phyloP scores from a whole-genome alignment of 2,888 invertebrate genomes.

The Sesia apiformis region DNA sequence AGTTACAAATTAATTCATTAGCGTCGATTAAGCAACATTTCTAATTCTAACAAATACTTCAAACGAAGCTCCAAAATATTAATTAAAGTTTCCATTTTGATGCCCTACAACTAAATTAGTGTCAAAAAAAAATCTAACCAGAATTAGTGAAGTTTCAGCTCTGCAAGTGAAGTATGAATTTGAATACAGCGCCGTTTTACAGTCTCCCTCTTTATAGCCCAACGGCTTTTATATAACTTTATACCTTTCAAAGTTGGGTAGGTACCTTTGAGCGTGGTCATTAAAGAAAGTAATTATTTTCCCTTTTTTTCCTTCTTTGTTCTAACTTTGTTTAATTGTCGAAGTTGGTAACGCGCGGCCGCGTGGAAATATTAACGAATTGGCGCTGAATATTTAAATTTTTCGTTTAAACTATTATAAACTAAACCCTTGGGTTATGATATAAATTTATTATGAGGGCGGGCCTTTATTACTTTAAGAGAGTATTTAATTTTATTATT shows the following conservation, averaged over 20 bases:
- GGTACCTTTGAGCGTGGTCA: slow-evolving; percentile 26
- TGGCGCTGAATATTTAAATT: too few relatives aligned
- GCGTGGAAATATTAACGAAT: too few relatives aligned
- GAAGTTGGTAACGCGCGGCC: slow-evolving; percentile 31
- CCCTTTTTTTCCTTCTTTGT: slow-evolving; percentile 46
- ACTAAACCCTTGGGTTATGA: too few relatives aligned
- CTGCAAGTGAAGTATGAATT: slow-evolving; percentile 2
- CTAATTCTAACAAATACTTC: too few relatives aligned
- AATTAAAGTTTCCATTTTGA: too few relatives aligned
- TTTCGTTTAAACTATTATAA: too few relatives aligned
- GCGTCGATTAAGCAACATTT: too few relatives aligned
- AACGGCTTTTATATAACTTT: slow-evolving; percentile 19
- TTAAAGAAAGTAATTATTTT: slow-evolving; percentile 60
- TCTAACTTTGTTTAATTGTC: slow-evolving; percentile 59
- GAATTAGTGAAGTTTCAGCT: neutral
- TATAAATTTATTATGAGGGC: too few relatives aligned
- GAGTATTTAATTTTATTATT: too few relatives aligned
- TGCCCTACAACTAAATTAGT: neutral
- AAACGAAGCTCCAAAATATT: too few relatives aligned
- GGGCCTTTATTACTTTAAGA: too few relatives aligned
- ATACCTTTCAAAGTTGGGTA: slow-evolving; percentile 17
- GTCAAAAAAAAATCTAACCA: neutral
- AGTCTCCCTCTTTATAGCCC: slow-evolving; percentile 3
- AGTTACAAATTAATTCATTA: too few relatives aligned
- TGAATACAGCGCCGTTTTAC: slow-evolving; percentile 1